Evolutionary conservation across 2,113 vertebrate species (phyloP).

Genomic region (Thymallus thymallus): DNA sequence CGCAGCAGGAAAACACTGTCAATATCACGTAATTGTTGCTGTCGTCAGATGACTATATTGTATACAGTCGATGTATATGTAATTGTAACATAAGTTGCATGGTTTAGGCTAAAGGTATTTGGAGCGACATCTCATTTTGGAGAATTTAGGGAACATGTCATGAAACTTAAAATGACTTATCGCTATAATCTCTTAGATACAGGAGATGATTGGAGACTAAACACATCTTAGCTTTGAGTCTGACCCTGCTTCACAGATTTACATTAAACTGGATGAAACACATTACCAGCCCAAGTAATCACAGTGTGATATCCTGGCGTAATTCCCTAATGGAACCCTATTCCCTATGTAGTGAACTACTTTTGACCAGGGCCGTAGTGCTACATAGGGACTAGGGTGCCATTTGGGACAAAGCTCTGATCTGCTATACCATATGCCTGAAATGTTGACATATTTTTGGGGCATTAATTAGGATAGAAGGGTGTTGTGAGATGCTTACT

Average conservation of each 20-base stretch:
- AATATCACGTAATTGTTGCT: background rate
- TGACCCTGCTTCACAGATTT: slow-evolving; percentile 46
- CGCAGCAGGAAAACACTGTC: slow-evolving; percentile 10
- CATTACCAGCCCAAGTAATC: slow-evolving; percentile 34
- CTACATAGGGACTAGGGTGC: too few species aligned
- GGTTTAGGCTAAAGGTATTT: slow-evolving; percentile 4
- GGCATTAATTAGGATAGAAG: background rate
- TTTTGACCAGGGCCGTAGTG: background rate
- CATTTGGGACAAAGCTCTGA: too few species aligned
- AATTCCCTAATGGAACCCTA: background rate
- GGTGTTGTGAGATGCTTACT: too few species aligned
- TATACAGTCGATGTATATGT: slow-evolving; percentile 5
- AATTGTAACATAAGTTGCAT: slow-evolving; percentile 19
- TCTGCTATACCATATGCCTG: background rate
- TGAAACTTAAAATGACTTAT: slow-evolving; percentile 28
- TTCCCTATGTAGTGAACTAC: background rate
- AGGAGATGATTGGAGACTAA: slow-evolving; percentile 20
- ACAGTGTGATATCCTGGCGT: background rate
- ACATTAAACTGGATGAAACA: slow-evolving; percentile 37
- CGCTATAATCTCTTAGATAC: slow-evolving; percentile 25
- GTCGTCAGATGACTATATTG: background rate
- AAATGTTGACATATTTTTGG: background rate
- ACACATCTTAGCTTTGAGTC: slow-evolving; percentile 35
- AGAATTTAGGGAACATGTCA: slow-evolving; percentile 31
- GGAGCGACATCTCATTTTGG: slow-evolving; percentile 14